Evolutionary conservation across 2,113 vertebrate genomes (phyloP).

Genomic region (Amphilophus citrinellus): DNA sequence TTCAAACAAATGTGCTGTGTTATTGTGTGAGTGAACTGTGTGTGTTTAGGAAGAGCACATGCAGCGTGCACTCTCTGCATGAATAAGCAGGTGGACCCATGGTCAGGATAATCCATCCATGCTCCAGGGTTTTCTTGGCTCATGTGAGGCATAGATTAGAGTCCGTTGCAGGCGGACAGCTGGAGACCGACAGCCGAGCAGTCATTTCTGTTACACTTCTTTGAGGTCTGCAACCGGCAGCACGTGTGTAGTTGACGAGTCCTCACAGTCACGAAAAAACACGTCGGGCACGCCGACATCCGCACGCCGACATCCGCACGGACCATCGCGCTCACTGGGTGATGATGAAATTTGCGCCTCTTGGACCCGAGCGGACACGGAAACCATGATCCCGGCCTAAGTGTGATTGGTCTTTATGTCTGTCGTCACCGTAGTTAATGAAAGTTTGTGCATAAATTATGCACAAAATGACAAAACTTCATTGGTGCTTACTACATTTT

Average conservation of each 20-base stretch:
- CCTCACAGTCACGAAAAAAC: background rate
- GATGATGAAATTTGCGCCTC: background rate
- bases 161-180: too few species aligned
- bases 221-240: background rate
- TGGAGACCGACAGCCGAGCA: background rate
- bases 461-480: too few species aligned
- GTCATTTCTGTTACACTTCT: background rate
- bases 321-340: background rate
- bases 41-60: background rate
- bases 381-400: too few species aligned
- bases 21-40: background rate
- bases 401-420: too few species aligned
- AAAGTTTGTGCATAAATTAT: too few species aligned
- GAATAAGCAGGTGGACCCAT: too few species aligned
- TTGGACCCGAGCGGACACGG: too few species aligned
- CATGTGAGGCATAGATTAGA: too few species aligned
- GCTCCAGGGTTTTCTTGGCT: background rate
- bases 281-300: background rate
- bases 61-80: too few species aligned
- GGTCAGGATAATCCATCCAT: background rate
- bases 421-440: too few species aligned
- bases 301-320: background rate
- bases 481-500: background rate
- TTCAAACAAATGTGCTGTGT: background rate
- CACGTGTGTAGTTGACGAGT: too few species aligned